Percentiles rank a stretch among this genome's conserved stretches.
These are phyloP conservation scores for Drosophila truncata DNA, from an alignment of 1,140 invertebrate genomes.

Conservation along the genomic window DNA sequence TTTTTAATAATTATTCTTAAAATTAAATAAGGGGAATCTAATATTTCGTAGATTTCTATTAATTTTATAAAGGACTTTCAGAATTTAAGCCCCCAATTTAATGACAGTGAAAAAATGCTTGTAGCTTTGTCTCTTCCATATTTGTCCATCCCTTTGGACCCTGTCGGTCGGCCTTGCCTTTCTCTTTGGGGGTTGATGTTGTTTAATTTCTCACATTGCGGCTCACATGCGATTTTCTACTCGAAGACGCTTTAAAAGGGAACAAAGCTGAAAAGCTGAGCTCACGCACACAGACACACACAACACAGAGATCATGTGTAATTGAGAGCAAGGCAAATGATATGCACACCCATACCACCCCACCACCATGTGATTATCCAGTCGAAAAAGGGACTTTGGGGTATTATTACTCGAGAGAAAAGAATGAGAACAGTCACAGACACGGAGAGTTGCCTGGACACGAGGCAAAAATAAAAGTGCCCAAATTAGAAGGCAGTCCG, in stretches of 20 bases:
- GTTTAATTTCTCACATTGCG: conserved; percentile 67
- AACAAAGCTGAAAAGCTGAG: conserved; percentile 26
- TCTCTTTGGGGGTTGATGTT: conserved; percentile 56
- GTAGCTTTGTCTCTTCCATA: conserved; percentile 9
- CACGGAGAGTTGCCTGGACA: conserved; percentile 44
- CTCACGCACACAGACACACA: conserved; percentile 19
- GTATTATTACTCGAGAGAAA: conserved; percentile 28
- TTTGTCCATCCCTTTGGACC: conserved; percentile 30
- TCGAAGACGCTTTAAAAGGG: conserved; percentile 53
- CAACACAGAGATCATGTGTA: conserved; percentile 27
- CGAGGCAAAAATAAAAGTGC: conserved; percentile 24
- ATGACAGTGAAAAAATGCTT: conserved; percentile 6
- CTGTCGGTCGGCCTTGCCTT: conserved; percentile 5
- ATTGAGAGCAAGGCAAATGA: conserved; percentile 40
- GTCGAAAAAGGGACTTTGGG: conserved; percentile 42
- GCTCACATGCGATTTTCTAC: conserved; percentile 61
- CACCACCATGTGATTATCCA: conserved; percentile 51
- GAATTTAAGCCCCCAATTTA: not conserved
- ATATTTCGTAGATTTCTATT: too few relatives aligned
- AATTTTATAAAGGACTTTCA: not conserved
- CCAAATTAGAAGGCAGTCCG: conserved; percentile 36
- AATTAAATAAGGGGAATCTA: too few relatives aligned
- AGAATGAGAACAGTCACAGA: not conserved
- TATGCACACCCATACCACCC: conserved; percentile 8
- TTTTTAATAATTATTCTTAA: too few relatives aligned